Percentiles rank a stretch among this genome's conserved stretches.
phyloP scores from a whole-genome alignment of 2,113 vertebrate genomes.

The Syrrhaptes paradoxus region DNA sequence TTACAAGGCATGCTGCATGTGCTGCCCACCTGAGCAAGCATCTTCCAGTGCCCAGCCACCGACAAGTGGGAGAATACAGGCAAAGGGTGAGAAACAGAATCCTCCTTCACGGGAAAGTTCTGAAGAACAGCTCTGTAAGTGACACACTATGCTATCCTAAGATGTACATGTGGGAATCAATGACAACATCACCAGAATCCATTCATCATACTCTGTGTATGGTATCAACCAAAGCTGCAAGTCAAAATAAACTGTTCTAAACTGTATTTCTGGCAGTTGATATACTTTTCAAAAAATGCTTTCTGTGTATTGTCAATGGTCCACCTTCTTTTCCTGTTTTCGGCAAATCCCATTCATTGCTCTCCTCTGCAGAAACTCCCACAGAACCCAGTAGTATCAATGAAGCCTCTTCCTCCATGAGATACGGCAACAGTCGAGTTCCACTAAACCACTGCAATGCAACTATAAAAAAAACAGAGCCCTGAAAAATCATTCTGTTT shows the following conservation, averaged over 20 bases:
- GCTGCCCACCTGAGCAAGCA: neutral
- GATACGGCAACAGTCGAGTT: accelerated
- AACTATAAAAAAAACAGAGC: neutral
- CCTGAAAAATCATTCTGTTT: neutral
- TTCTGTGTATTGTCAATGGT: neutral
- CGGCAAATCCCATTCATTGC: neutral
- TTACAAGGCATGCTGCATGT: neutral
- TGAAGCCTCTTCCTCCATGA: neutral
- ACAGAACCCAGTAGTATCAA: neutral
- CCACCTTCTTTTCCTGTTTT: neutral
- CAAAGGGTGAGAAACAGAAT: neutral
- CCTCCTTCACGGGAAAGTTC: accelerated
- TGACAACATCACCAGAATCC: neutral
- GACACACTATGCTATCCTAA: neutral
- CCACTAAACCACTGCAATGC: neutral
- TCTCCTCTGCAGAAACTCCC: neutral
- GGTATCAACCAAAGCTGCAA: neutral
- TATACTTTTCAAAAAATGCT: neutral
- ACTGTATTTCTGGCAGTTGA: neutral
- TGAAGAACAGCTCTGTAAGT: neutral
- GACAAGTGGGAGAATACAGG: neutral
- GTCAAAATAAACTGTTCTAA: neutral
- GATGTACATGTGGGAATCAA: neutral
- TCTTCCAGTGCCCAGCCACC: accelerated
- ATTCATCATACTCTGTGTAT: neutral